phyloP scores from a whole-genome alignment of 2,888 invertebrate species.

The Dolichopus griseipennis region DNA sequence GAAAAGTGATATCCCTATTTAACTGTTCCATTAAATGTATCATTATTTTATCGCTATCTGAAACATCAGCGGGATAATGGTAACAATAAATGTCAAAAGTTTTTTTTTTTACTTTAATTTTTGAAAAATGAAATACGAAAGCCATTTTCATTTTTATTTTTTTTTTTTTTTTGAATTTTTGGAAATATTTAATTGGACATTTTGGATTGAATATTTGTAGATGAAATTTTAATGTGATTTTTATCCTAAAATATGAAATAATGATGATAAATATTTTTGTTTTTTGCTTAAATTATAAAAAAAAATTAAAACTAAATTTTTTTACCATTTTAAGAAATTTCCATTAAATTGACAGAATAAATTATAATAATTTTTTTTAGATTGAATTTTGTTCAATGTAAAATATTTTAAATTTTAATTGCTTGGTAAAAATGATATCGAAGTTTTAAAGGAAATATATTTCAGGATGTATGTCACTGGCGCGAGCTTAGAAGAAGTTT shows the following conservation, averaged over 20 bases:
- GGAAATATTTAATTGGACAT: neutral
- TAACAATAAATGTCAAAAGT: neutral
- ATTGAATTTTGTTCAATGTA: neutral
- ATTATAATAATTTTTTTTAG: neutral
- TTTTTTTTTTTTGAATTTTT: neutral
- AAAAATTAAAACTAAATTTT: neutral
- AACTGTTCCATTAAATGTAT: neutral
- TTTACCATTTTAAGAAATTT: neutral
- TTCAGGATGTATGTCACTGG: too few species aligned
- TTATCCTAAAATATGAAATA: neutral
- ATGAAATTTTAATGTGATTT: slow-evolving; percentile 3
- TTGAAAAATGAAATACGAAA: neutral
- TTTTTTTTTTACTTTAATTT: too few species aligned
- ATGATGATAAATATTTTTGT: neutral
- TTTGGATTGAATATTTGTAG: neutral
- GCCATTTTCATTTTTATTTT: too few species aligned
- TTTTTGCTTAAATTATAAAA: neutral
- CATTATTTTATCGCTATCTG: neutral
- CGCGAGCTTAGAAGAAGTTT: too few species aligned
- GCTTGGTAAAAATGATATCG: too few species aligned
- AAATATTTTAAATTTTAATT: too few species aligned
- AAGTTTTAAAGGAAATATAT: too few species aligned
- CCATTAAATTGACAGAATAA: neutral
- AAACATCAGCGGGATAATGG: neutral
- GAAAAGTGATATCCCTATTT: neutral